These are phyloP conservation scores for Paedocypris sp. DNA, from an alignment of 2,113 vertebrate species.

Conservation along the genomic window DNA sequence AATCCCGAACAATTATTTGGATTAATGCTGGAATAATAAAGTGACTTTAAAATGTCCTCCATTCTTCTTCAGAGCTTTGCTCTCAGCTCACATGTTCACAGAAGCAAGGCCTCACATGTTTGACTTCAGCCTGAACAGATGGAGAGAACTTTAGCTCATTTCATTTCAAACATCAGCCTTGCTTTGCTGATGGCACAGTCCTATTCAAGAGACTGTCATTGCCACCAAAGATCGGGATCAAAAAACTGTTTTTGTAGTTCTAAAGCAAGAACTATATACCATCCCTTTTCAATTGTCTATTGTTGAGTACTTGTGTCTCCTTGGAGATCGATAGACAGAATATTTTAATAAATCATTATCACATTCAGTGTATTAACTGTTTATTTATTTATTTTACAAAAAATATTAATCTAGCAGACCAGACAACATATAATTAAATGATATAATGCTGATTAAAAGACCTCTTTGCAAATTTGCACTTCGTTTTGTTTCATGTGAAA, in stretches of 20 bases:
- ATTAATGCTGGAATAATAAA: not conserved
- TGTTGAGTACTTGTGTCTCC: no score
- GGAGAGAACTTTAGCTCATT: constrained; percentile 32
- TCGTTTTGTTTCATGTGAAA: not conserved
- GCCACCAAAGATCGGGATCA: constrained; percentile 40
- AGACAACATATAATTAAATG: no score
- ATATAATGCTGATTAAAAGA: no score
- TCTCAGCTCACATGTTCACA: constrained; percentile 20
- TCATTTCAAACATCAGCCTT: constrained; percentile 52
- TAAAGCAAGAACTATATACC: constrained; percentile 32
- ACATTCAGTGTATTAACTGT: no score
- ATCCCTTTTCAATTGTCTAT: no score
- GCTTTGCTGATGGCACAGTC: constrained; percentile 35
- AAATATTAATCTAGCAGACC: no score
- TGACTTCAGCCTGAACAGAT: constrained; percentile 37
- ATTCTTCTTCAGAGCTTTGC: not conserved
- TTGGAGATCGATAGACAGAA: no score
- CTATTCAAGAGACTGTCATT: constrained; percentile 45
- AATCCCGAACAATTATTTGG: not conserved
- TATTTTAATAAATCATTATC: no score
- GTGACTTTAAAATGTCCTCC: constrained; percentile 18
- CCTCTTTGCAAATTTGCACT: no score
- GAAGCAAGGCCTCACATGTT: constrained; percentile 25
- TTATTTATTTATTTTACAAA: no score
- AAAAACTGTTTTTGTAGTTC: constrained; percentile 28